Conservation (phyloP, 2,113 vertebrate genomes). For the Dicrurus megarhynchus region DNA sequence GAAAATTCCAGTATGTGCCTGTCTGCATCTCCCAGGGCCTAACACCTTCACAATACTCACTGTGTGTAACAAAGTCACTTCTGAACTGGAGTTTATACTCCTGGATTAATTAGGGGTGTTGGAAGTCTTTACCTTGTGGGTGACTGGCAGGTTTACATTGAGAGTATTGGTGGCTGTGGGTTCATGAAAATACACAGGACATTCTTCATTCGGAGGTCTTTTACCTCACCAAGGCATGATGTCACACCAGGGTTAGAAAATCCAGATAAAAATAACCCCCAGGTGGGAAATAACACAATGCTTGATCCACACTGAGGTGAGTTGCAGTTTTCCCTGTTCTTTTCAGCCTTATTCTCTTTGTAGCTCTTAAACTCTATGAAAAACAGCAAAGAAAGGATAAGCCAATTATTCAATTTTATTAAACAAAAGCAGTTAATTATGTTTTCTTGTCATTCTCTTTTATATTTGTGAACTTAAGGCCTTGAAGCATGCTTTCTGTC, state of each 20-base stretch:
- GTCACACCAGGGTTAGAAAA: neutral
- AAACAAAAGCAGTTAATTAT: neutral
- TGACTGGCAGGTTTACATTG: neutral
- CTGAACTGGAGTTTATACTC: neutral
- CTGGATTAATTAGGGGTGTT: neutral
- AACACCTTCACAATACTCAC: neutral
- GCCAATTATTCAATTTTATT: neutral
- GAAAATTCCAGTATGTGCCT: neutral
- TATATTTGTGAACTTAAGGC: neutral
- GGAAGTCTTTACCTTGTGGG: neutral
- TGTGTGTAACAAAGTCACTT: neutral
- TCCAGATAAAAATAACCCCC: neutral
- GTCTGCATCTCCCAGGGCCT: neutral
- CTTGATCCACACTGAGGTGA: neutral
- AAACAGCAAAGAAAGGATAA: neutral
- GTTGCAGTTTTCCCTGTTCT: neutral
- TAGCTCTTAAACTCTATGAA: neutral
- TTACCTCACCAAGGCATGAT: neutral
- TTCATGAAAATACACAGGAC: neutral
- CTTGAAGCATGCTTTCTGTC: neutral
- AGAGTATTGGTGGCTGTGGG: neutral
- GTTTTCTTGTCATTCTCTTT: neutral
- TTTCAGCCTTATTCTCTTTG: neutral
- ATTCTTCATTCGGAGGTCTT: neutral
- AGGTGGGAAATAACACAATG: neutral